Base-by-base conservation (phyloP, 37 sponge, comb jelly and placozoan species). In the Sycon ciliatum region DNA sequence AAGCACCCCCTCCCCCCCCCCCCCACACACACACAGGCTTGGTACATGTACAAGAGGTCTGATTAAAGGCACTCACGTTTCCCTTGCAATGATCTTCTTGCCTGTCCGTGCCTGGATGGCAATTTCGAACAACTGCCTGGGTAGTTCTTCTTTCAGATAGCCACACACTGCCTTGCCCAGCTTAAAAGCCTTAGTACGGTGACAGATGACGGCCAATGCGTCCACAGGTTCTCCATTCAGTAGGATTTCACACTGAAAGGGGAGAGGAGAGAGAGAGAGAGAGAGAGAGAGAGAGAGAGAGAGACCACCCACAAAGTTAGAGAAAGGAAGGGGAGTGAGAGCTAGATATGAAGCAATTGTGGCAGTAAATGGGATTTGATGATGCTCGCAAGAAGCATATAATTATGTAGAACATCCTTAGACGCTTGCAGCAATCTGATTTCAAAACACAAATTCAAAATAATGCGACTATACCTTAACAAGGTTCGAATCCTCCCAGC, bases 71-170 rank as follows among this genome's bases (percentile, higher is more conserved):
- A 70, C 87, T 79, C 38, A 89, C 91, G 87, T 89, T 76, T 92
- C 89, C 46, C 93, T 80, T n/a, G 84, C 92, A 57, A 90, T 78
- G 23, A 95, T 76, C 65, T 73, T 84, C 29, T 75, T 78, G 1
- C 86, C 80, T 20, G 80, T 49, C 4, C 85, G 79, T 42, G 89
- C 92, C 32, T 95, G 97, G 27, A 95, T 91, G 18, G 89, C 93
- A 20, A 92, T 69, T 58, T 89, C 91, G 73, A 61, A 89, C 36
- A 89, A 68, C 70, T 89, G 91, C 58, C 91, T 81, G 57, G 80
- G 84, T 5, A 92, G 78, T 6, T 42, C 72, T 1, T 81, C 78
- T 34, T 72, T 74, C 32, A 92, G 80, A 65, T 84, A 75, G 4
- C 20, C 23, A 66, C 93, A 92, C n/a, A 92, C 35, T 13, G 35